Percentiles rank a stretch among this genome's conserved stretches.
phyloP scores from a whole-genome alignment of 2,797 vertebrate genomes.

The Peromyscus aztecus region DNA sequence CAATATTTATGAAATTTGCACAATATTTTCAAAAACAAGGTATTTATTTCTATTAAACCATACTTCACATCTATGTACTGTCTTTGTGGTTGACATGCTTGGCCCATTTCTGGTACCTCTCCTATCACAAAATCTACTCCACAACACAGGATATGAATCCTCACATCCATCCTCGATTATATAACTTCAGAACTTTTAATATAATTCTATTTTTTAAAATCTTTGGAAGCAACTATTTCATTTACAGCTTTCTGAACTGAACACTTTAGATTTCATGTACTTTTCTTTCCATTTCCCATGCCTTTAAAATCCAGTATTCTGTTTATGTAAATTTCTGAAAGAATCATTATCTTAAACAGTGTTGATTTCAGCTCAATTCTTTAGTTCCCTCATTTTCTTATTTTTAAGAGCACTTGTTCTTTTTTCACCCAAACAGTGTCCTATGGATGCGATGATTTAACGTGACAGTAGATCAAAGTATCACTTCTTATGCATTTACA shows the following conservation, averaged over 20 bases:
- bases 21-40: background rate
- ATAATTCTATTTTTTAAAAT: background rate
- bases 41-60: background rate
- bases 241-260: rapidly evolving
- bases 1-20: background rate
- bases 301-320: background rate
- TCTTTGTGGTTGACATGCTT: background rate
- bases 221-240: background rate
- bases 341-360: background rate
- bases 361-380: background rate
- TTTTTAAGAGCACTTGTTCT: background rate
- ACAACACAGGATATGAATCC: background rate
- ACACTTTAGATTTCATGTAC: background rate
- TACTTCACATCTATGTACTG: background rate
- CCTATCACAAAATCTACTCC: too few relatives aligned
- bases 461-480: background rate
- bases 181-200: background rate
- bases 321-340: background rate
- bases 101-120: rapidly evolving
- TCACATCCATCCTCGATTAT: background rate
- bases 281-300: background rate
- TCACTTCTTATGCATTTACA: background rate
- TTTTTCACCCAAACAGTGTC: background rate
- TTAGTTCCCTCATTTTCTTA: background rate
- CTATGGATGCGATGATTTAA: background rate